phyloP scores from a whole-genome alignment of 2,888 invertebrate genomes.

The Yponomeuta plumbellus region DNA sequence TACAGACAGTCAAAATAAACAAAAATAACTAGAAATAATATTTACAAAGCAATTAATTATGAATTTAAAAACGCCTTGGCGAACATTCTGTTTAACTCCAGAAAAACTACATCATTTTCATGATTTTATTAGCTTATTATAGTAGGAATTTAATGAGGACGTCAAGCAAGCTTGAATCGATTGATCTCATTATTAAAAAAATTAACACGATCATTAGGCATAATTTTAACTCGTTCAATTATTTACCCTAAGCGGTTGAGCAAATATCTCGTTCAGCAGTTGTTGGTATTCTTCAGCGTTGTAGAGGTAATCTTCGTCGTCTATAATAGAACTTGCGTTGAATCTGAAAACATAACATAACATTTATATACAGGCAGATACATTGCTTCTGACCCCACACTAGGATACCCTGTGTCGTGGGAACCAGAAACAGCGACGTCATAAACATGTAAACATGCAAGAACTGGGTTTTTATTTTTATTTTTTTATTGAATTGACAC shows the following conservation, averaged over 20 bases:
- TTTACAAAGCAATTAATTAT: too few relatives aligned
- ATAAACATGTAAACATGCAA: too few relatives aligned
- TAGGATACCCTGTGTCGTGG: too few relatives aligned
- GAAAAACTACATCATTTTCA: not conserved
- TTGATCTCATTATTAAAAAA: constrained; percentile 32
- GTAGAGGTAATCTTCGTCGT: constrained; percentile 65
- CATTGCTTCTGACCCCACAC: too few relatives aligned
- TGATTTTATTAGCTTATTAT: constrained; percentile 31
- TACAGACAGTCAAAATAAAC: too few relatives aligned
- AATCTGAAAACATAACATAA: constrained; percentile 47
- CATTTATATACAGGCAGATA: too few relatives aligned
- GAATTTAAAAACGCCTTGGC: too few relatives aligned
- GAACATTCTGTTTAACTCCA: not conserved
- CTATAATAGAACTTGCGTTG: constrained; percentile 44
- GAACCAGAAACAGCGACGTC: not conserved
- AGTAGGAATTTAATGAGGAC: constrained; percentile 50
- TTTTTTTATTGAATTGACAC: not conserved
- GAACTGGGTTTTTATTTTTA: too few relatives aligned
- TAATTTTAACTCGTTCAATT: constrained; percentile 28
- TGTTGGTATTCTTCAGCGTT: constrained; percentile 67
- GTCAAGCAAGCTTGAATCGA: constrained; percentile 34
- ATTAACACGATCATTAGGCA: constrained; percentile 6
- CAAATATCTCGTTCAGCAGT: constrained; percentile 68
- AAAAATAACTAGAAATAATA: too few relatives aligned
- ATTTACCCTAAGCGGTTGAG: constrained; percentile 69